A percentile compares a stretch with the other conserved stretches of the same genome.
These are phyloP conservation scores for Myanophis thanlyinensis DNA, from an alignment of 2,113 vertebrate genomes.

Conservation along the genomic window DNA sequence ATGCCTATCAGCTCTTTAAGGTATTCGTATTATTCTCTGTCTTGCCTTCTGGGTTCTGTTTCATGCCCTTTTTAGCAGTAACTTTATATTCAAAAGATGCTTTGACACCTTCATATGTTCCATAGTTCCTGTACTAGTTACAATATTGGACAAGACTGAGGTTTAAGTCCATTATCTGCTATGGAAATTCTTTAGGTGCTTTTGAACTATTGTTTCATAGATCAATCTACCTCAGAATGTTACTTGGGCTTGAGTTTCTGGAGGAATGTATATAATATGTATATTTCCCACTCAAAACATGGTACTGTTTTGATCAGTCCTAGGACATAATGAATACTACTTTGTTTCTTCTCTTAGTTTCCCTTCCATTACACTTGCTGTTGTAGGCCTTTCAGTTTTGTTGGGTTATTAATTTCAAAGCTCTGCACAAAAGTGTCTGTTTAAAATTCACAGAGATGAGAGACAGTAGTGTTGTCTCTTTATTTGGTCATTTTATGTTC, in stretches of 20 bases:
- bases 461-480: background rate
- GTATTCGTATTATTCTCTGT: slow-evolving; percentile 57
- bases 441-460: background rate
- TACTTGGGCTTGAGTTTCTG: background rate
- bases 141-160: background rate
- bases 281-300: background rate
- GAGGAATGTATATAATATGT: background rate
- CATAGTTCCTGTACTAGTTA: background rate
- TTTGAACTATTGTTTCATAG: background rate
- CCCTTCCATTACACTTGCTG: background rate
- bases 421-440: background rate
- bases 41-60: background rate
- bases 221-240: background rate
- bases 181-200: background rate
- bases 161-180: background rate
- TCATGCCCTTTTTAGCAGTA: background rate
- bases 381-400: background rate
- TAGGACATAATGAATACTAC: background rate
- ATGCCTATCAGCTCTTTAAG: slow-evolving; percentile 88
- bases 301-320: background rate
- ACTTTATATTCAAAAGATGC: background rate
- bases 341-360: background rate
- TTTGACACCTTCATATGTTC: background rate
- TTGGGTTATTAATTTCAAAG: background rate
- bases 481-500: background rate